phyloP scores from a whole-genome alignment of 2,888 invertebrate genomes.

The Himalopsyche japonica region DNA sequence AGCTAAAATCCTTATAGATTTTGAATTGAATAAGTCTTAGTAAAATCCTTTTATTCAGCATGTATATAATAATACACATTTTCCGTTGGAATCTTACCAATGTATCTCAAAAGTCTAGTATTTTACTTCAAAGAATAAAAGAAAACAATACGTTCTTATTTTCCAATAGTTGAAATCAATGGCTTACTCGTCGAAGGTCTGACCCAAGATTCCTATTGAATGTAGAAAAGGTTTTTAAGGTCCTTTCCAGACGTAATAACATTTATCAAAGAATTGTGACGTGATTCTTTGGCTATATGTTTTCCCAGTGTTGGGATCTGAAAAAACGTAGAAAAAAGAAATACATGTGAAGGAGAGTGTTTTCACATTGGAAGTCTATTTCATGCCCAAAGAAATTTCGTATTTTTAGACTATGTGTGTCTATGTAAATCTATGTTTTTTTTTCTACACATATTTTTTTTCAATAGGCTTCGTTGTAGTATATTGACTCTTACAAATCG shows the following conservation, averaged over 20 bases:
- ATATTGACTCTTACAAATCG: background rate
- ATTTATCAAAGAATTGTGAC: constrained; percentile 17
- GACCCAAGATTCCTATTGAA: background rate
- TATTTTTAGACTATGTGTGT: background rate
- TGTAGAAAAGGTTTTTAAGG: constrained; percentile 9
- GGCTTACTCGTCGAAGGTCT: background rate
- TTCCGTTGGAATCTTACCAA: background rate
- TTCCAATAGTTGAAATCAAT: constrained; percentile 8
- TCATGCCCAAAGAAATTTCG: background rate
- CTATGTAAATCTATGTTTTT: background rate
- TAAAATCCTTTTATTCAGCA: background rate
- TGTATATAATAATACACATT: background rate
- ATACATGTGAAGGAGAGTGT: background rate
- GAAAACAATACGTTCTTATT: constrained; percentile 15
- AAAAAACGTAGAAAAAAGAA: background rate
- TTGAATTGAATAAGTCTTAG: background rate
- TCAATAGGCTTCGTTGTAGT: background rate
- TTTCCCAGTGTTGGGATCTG: background rate
- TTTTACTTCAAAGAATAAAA: background rate
- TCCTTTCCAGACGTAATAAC: constrained; percentile 6
- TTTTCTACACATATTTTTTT: background rate
- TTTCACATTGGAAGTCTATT: background rate
- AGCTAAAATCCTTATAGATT: background rate
- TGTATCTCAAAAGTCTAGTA: background rate
- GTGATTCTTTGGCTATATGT: constrained; percentile 1